These are phyloP conservation scores for Platycheirus rosarum DNA, from an alignment of 2,888 invertebrate genomes.

Conservation along the genomic window DNA sequence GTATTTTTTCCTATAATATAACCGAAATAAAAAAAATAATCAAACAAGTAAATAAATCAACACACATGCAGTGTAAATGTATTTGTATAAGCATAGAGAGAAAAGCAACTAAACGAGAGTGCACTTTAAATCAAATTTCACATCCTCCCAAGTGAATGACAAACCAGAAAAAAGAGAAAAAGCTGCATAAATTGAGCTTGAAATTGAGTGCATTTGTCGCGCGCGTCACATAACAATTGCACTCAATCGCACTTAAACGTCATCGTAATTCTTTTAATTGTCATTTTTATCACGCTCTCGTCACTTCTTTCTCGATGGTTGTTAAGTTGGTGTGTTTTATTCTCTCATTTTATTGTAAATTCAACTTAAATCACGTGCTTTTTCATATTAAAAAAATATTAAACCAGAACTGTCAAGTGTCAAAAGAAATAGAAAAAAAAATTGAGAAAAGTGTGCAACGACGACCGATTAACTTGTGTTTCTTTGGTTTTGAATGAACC, in stretches of 20 bases:
- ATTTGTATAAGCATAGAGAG: constrained; percentile 26
- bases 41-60: neutral
- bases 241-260: constrained; percentile 24
- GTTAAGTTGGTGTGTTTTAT: constrained; percentile 46
- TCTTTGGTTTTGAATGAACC: constrained; percentile 65
- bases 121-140: constrained; percentile 30
- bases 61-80: neutral
- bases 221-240: constrained; percentile 45
- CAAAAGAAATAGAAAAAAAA: constrained; percentile 27
- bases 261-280: neutral
- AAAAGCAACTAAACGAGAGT: constrained; percentile 31
- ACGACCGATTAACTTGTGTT: constrained; percentile 15
- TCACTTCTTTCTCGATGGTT: neutral
- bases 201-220: constrained; percentile 50
- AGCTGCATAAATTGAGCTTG: constrained; percentile 37
- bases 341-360: constrained; percentile 69
- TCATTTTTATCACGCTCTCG: constrained; percentile 23
- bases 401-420: constrained; percentile 49
- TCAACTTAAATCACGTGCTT: constrained; percentile 71
- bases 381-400: constrained; percentile 9
- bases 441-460: constrained; percentile 67
- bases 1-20: too few relatives aligned
- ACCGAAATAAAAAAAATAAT: constrained; percentile 2
- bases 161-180: constrained; percentile 33
- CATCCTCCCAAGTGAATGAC: too few relatives aligned